Evolutionary conservation across 2,888 invertebrate genomes (phyloP), one percentile per base, ranked within the genome.

Genomic region (Tromatobia lineatoria): DNA sequence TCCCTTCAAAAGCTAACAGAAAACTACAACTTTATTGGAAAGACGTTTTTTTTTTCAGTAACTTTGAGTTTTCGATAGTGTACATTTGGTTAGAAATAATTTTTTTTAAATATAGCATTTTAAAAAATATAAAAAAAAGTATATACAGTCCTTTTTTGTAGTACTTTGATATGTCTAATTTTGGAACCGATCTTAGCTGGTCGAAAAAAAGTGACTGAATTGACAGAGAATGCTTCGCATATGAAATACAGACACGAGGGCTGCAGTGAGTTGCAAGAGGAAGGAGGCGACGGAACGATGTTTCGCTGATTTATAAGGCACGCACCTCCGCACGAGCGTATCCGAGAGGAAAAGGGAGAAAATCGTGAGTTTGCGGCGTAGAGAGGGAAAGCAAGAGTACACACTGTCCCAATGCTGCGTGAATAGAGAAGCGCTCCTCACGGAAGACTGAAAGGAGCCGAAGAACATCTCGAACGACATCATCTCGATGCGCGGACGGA

Each of bases 281-380:
- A 29, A 61, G 45, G 52, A 70, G 69, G 61, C 74, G 83, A 73
- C 67, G 76, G 73, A 80, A 77, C 76, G 87, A 88, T 87, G 87
- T 89, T 88, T 86, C 80, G 86, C 87, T 91, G 91, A 91, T 91
- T 91, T 91, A 91, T 91, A 88, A 85, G 87, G 86, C 82, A 86
- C 87, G 88, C 86, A 86, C 86, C 87, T 88, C 80, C 83, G 73
- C 59, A 61, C 82, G 77, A 81, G 81, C 83, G 77, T 84, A 78
- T 82, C 81, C 79, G 77, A 70, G 66, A 70, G 50, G 66, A 66
- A 82, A 71, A 74, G 42, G 42, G 69, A 61, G 73, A 69, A 29
- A 18, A 59, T 52, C 20, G 45, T 15, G 75, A 34, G 47, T 47
- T 7, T 20, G 18, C 3, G 77, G 64, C 59, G 47, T 29, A 67